phyloP scores from a whole-genome alignment of 1,140 invertebrate species.

The Trinorchestia longiramus region DNA sequence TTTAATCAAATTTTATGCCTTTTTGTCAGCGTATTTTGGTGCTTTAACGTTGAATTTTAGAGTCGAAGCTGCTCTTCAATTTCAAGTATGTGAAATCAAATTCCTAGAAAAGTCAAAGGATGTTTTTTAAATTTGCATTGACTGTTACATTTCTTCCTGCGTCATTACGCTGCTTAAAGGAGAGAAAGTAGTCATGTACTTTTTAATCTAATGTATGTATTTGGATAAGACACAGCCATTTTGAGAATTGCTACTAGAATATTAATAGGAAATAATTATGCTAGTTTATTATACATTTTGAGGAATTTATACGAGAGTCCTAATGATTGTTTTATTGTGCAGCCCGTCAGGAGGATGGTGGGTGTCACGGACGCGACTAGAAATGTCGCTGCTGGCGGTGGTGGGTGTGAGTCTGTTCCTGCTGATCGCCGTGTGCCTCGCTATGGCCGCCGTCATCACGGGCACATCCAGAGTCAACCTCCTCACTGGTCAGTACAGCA shows the following conservation, averaged over 20 bases:
- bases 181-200: too few species aligned
- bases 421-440: constrained; percentile 16
- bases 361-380: constrained; percentile 28
- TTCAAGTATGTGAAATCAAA: neutral
- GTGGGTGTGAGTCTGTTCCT: constrained; percentile 22
- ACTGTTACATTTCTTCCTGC: too few species aligned
- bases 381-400: constrained; percentile 44
- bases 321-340: neutral
- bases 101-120: neutral
- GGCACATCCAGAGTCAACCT: neutral
- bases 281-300: too few species aligned
- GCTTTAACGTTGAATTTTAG: neutral
- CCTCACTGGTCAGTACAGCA: constrained; percentile 18
- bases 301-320: neutral
- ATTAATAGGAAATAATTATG: too few species aligned
- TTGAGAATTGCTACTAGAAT: too few species aligned
- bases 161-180: too few species aligned
- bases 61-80: neutral
- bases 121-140: too few species aligned
- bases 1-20: neutral
- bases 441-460: constrained; percentile 40
- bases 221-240: too few species aligned
- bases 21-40: neutral
- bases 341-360: constrained; percentile 40
- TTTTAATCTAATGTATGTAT: too few species aligned